A percentile compares a stretch with the other conserved stretches of the same genome.
phyloP scores from a whole-genome alignment of 2,113 vertebrate genomes.

The Micronycteris hirsuta region DNA sequence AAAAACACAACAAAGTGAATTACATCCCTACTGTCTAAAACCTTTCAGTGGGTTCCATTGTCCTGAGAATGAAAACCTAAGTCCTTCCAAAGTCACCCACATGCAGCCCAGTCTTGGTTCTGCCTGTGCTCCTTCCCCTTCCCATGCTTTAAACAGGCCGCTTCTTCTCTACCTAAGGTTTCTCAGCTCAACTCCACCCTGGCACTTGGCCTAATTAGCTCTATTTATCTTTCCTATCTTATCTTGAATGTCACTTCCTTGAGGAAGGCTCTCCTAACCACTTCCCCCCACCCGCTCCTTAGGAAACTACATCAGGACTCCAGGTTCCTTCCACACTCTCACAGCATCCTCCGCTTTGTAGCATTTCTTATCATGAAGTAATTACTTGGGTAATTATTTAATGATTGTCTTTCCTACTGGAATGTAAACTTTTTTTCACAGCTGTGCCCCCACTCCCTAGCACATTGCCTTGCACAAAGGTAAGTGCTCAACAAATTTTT shows the following conservation, averaged over 20 bases:
- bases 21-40: not conserved
- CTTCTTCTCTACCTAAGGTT: not conserved
- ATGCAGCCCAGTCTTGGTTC: not conserved
- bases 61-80: not conserved
- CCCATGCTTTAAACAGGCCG: not conserved
- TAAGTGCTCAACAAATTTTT: not conserved
- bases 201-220: not conserved
- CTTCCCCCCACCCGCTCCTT: not conserved
- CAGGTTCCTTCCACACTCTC: not conserved
- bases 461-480: not conserved
- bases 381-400: not conserved
- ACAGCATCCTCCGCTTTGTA: not conserved
- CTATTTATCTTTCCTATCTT: not conserved
- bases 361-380: not conserved
- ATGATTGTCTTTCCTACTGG: not conserved
- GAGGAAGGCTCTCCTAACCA: not conserved
- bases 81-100: not conserved
- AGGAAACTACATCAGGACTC: not conserved
- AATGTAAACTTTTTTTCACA: not conserved
- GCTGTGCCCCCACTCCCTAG: not conserved
- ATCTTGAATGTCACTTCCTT: not conserved
- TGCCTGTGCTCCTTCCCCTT: not conserved
- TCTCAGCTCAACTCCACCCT: not conserved
- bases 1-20: not conserved
- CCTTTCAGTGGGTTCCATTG: not conserved